Evolutionary conservation across 2,797 vertebrate species (phyloP), one percentile per base, ranked within the genome.

Genomic region (Sebastes ruberrimus): DNA sequence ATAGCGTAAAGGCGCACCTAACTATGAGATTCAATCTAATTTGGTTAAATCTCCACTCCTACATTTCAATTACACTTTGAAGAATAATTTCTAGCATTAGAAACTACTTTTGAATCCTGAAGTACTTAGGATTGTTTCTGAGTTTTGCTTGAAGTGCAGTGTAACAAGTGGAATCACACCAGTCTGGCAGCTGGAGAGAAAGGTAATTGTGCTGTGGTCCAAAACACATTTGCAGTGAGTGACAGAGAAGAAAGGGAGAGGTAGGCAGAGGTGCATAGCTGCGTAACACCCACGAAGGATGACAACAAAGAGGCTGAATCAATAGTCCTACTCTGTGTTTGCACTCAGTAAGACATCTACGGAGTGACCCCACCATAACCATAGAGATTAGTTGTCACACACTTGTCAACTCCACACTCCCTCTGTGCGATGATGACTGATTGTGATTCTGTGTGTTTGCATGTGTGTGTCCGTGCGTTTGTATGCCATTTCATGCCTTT

Each of bases 341-440:
- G 73, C 80, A 71, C 71, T 69, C 67, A 78, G 74, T 60, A 62
- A 87, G 70, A 88, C 81, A 78, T 83, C 82, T 78, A 32, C 18
- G 18, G 10, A 75, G 72, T 78, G 80, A 87, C 84, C 84, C 79
- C 78, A 71, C 73, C 71, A 86, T 80, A 81, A 89, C 83, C 83
- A 84, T 16, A 76, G 81, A 81, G 84, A 93, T 81, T 78, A 88
- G 78, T 76, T 89, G 84, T 92, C 89, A 89, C 76, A 81, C 78
- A 78, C 82, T 78, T 82, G 81, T 86, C 90, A 86, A 53, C 69
- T 78, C 76, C 69, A 32, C 55, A 59, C 74, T 84, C 63, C 30
- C 18, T 82, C 28, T 76, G 64, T 79, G 60, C 38, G 35, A 10
- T 63, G 74, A 86, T 49, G 73, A 65, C 63, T 42, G 73, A 70